Percentiles rank a stretch among this genome's conserved stretches.
phyloP scores from a whole-genome alignment of 2,888 invertebrate species.

The Xestia sexstrigata region DNA sequence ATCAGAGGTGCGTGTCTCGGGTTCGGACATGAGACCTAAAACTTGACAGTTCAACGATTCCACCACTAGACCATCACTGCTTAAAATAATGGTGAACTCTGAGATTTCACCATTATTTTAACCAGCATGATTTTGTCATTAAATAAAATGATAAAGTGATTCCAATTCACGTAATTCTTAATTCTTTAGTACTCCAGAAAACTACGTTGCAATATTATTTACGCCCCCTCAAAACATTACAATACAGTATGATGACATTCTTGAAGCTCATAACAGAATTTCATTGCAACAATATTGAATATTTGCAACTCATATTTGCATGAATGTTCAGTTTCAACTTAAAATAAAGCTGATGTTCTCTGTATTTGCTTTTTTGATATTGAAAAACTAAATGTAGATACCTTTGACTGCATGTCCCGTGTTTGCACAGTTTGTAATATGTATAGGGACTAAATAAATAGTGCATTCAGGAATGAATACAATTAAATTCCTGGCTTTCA shows the following conservation, averaged over 20 bases:
- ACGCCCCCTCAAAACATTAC: not conserved
- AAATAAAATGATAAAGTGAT: not conserved
- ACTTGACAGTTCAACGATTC: too few relatives aligned
- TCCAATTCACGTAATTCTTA: not conserved
- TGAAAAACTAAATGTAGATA: slow-evolving; percentile 32
- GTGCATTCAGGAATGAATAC: not conserved
- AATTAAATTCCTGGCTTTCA: not conserved
- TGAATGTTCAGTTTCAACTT: slow-evolving; percentile 32
- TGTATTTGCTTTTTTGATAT: slow-evolving; percentile 53
- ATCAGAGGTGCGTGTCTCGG: too few relatives aligned
- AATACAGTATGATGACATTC: slow-evolving; percentile 9
- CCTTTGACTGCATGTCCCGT: slow-evolving; percentile 22
- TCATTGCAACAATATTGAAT: slow-evolving; percentile 44
- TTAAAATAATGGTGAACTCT: too few relatives aligned
- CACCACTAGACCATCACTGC: too few relatives aligned
- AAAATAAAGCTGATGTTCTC: slow-evolving; percentile 40
- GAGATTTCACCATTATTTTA: too few relatives aligned
- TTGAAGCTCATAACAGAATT: slow-evolving; percentile 29
- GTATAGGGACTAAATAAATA: slow-evolving; percentile 28
- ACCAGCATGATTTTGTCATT: not conserved
- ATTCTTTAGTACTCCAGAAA: not conserved
- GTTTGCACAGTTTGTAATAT: slow-evolving; percentile 17
- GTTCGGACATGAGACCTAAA: too few relatives aligned
- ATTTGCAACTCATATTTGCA: slow-evolving; percentile 54
- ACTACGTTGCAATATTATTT: not conserved